phyloP scores from a whole-genome alignment of 2,113 vertebrate species.

The Phaethon lepturus region DNA sequence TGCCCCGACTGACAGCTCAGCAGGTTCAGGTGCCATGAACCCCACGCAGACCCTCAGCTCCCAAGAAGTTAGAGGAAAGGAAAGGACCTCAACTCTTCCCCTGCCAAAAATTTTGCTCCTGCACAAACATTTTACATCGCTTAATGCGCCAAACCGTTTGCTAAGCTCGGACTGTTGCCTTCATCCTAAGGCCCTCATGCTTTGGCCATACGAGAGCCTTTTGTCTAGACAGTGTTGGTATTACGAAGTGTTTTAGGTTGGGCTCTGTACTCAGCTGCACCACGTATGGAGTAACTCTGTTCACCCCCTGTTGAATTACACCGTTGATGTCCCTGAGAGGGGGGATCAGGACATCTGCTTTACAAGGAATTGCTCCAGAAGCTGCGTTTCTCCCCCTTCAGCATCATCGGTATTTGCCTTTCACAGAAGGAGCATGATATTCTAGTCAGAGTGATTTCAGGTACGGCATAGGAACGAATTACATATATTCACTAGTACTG shows the following conservation, averaged over 20 bases:
- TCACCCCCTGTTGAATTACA: neutral
- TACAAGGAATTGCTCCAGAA: neutral
- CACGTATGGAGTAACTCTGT: rapidly evolving
- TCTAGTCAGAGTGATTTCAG: neutral
- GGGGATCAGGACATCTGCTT: neutral
- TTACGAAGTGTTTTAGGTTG: neutral
- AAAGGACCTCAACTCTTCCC: neutral
- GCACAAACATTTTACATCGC: neutral
- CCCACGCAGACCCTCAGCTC: neutral
- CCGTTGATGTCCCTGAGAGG: too few relatives aligned
- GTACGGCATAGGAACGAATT: neutral
- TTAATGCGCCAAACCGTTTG: neutral
- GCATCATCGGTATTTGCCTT: neutral
- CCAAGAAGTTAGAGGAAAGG: neutral
- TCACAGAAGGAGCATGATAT: neutral
- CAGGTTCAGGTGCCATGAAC: neutral
- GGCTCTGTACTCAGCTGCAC: neutral
- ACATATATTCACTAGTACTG: neutral
- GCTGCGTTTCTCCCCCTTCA: neutral
- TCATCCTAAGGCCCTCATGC: neutral
- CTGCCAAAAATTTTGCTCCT: neutral
- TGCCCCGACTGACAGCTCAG: neutral
- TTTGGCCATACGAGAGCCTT: neutral
- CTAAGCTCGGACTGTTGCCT: neutral
- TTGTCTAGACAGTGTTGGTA: neutral